These are phyloP conservation scores for Helarctos malayanus DNA, from an alignment of 2,797 vertebrate genomes.

Conservation along the genomic window DNA sequence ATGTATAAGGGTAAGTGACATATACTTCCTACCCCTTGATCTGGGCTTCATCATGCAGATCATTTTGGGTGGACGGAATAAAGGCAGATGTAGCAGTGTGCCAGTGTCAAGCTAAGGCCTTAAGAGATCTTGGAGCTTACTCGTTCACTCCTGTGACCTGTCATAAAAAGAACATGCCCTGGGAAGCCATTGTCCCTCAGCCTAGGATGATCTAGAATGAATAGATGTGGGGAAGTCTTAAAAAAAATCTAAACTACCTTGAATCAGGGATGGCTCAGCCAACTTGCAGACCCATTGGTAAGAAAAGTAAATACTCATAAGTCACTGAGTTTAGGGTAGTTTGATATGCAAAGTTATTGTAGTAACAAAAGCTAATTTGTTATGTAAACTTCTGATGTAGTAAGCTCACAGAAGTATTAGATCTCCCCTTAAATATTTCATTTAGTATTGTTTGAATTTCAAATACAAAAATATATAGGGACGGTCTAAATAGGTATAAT, in stretches of 20 bases:
- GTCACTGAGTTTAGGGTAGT: background rate
- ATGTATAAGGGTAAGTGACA: background rate
- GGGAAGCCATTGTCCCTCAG: background rate
- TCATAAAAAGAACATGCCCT: background rate
- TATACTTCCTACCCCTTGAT: background rate
- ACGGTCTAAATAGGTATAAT: background rate
- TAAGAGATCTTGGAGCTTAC: background rate
- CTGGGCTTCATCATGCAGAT: background rate
- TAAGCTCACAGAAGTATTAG: background rate
- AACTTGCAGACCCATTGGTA: background rate
- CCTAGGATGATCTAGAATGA: background rate
- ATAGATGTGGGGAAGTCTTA: background rate
- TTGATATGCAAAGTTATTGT: background rate
- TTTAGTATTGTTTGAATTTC: background rate
- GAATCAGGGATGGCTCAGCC: background rate
- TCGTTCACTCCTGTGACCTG: background rate
- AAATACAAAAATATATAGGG: constrained; percentile 15
- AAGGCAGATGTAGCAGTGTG: background rate
- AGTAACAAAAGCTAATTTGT: background rate
- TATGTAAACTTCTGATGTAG: background rate
- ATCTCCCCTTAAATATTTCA: background rate
- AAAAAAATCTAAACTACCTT: constrained; percentile 4
- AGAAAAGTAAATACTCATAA: background rate
- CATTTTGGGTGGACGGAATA: background rate
- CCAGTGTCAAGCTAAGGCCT: background rate